A percentile compares a stretch with the other conserved stretches of the same genome.
Conservation (phyloP, 2,888 invertebrate genomes). For the Ornithoptera alexandrae region DNA sequence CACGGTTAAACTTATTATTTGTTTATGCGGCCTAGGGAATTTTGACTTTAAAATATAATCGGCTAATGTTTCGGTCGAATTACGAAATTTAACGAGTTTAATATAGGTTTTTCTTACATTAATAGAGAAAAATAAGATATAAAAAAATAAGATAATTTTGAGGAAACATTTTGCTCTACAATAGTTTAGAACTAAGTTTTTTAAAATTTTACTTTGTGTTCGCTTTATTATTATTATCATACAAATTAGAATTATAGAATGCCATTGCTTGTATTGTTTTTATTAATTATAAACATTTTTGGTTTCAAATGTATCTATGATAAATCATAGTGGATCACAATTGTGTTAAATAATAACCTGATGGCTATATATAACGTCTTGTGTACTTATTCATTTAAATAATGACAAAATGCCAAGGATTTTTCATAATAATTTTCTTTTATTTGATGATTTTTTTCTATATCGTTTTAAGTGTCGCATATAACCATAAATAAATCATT, state of each 20-base stretch:
- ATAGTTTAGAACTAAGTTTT: not conserved
- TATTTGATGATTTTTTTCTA: constrained; percentile 53
- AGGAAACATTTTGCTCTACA: not conserved
- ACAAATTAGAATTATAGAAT: constrained; percentile 33
- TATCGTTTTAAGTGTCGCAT: constrained; percentile 73
- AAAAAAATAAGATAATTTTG: not conserved
- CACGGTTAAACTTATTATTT: constrained; percentile 28
- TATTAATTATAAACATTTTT: constrained; percentile 26
- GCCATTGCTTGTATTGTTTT: constrained; percentile 40
- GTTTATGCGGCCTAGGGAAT: constrained; percentile 24
- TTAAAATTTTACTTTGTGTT: not conserved
- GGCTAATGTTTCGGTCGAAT: constrained; percentile 6
- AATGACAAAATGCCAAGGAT: constrained; percentile 56
- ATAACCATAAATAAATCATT: constrained; percentile 74
- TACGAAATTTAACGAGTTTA: constrained; percentile 9
- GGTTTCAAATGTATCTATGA: constrained; percentile 25
- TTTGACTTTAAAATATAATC: constrained; percentile 9
- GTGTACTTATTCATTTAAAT: constrained; percentile 72
- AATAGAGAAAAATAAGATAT: not conserved
- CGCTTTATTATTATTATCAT: constrained; percentile 37
- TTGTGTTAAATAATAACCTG: constrained; percentile 42
- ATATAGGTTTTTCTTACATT: not conserved
- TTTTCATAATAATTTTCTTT: constrained; percentile 67
- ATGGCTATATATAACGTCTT: constrained; percentile 59
- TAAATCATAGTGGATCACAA: constrained; percentile 36